phyloP scores from a whole-genome alignment of 2,888 invertebrate species.

The Monoplex corrugatus region DNA sequence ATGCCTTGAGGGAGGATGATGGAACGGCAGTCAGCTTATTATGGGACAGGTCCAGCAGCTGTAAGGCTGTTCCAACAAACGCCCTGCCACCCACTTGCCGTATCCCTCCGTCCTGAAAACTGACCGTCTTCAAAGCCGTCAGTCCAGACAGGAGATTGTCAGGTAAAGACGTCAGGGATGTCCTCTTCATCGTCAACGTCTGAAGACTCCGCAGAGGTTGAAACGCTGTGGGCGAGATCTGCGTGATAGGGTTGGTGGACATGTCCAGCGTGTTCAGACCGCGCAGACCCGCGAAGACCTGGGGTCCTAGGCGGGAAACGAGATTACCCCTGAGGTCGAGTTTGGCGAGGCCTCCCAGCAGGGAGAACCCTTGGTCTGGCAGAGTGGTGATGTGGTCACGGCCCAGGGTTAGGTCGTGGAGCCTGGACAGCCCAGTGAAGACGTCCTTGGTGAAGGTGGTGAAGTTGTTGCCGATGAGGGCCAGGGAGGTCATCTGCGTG shows the following conservation, averaged over 20 bases:
- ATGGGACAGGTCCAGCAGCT: slow-evolving; percentile 61
- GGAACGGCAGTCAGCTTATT: slow-evolving; percentile 62
- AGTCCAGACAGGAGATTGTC: slow-evolving; percentile 61
- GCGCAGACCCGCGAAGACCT: slow-evolving; percentile 59
- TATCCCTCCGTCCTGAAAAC: slow-evolving; percentile 60
- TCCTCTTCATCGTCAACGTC: slow-evolving; percentile 51
- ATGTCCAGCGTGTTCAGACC: slow-evolving; percentile 56
- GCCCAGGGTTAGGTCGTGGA: slow-evolving; percentile 60
- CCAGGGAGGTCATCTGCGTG: slow-evolving; percentile 7
- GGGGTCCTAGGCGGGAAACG: slow-evolving; percentile 41
- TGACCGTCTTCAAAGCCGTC: slow-evolving; percentile 56
- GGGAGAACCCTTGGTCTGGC: slow-evolving; percentile 56
- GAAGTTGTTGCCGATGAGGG: slow-evolving; percentile 48
- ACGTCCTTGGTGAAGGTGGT: slow-evolving; percentile 42
- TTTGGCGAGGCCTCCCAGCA: slow-evolving; percentile 55
- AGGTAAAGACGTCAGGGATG: slow-evolving; percentile 56
- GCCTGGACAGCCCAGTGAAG: slow-evolving; percentile 61
- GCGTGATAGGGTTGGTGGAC: slow-evolving; percentile 60
- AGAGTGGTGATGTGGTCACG: slow-evolving; percentile 57
- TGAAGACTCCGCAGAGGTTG: slow-evolving; percentile 43
- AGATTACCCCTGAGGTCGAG: slow-evolving; percentile 60
- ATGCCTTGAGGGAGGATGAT: slow-evolving; percentile 52
- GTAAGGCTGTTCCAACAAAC: slow-evolving; percentile 59
- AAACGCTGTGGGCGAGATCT: slow-evolving; percentile 59
- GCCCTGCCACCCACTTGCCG: slow-evolving; percentile 54